Conservation (phyloP, 2,888 invertebrate genomes). For the Ichneumoninae sp. region DNA sequence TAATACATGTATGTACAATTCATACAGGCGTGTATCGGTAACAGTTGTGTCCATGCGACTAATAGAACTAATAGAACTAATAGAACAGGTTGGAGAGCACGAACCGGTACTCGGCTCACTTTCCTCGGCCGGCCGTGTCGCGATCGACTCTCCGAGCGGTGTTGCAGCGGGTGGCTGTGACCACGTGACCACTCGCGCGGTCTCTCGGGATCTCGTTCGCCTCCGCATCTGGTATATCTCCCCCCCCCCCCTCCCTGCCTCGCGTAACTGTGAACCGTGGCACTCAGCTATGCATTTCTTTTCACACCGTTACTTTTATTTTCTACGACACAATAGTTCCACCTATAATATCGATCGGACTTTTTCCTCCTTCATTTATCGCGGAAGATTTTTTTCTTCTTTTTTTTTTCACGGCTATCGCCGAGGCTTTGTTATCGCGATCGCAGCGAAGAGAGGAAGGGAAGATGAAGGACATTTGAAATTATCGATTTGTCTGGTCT, state of each 20-base stretch:
- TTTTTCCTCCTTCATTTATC: conserved; percentile 10
- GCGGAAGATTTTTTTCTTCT: neutral
- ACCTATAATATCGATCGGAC: conserved; percentile 20
- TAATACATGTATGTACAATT: neutral
- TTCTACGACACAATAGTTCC: neutral
- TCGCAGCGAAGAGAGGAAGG: conserved; percentile 1
- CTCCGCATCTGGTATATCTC: conserved; percentile 57
- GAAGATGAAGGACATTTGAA: conserved; percentile 52
- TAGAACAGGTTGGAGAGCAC: conserved; percentile 65
- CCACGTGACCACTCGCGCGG: conserved; percentile 62
- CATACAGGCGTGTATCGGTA: neutral
- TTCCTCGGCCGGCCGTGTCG: conserved; percentile 57
- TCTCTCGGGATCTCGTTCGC: conserved; percentile 59
- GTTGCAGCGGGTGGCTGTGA: conserved; percentile 65
- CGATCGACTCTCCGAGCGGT: conserved; percentile 17
- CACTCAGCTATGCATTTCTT: conserved; percentile 33
- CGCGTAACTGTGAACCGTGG: conserved; percentile 5
- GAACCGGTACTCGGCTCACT: conserved; percentile 67
- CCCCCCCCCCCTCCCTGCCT: conserved; percentile 47
- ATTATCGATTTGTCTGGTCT: conserved; percentile 54
- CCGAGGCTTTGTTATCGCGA: conserved; percentile 46
- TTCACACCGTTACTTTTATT: neutral
- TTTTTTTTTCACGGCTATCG: conserved; percentile 23
- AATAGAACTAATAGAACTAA: conserved; percentile 53
- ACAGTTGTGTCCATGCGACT: conserved; percentile 33